Evolutionary conservation across 1,140 invertebrate species (phyloP).

Genomic region (Nasonia longicornis): DNA sequence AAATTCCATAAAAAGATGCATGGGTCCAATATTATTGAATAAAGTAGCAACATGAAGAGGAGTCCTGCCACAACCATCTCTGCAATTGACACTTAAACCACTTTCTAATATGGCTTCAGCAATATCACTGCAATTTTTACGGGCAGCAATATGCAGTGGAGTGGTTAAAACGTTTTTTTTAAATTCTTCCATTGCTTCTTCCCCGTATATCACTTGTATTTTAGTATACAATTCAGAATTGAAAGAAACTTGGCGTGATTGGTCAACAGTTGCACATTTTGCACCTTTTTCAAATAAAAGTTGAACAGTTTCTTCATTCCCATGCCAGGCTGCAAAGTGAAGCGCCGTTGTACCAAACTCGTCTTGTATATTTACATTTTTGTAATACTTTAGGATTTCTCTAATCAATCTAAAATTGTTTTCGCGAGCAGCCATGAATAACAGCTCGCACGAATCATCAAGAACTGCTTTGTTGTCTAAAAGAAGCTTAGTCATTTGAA

Average conservation of each 20-base stretch:
- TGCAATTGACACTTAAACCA: constrained; percentile 12
- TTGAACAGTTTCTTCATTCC: constrained; percentile 22
- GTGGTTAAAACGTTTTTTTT: constrained; percentile 9
- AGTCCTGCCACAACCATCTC: constrained; percentile 23
- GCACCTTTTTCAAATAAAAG: constrained; percentile 9
- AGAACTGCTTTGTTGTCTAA: not conserved
- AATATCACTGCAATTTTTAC: constrained; percentile 25
- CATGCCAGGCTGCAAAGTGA: constrained; percentile 25
- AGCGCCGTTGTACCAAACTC: constrained; percentile 28
- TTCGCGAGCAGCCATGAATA: constrained; percentile 4
- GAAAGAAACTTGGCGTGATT: not conserved
- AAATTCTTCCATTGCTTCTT: constrained; percentile 7
- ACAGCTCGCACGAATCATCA: not conserved
- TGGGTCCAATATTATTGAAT: constrained; percentile 8
- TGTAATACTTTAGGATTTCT: constrained; percentile 8
- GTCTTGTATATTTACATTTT: constrained; percentile 17
- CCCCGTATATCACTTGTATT: not conserved
- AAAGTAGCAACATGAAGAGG: constrained; percentile 24
- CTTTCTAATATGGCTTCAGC: constrained; percentile 5
- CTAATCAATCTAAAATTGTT: not conserved
- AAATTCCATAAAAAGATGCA: constrained; percentile 8
- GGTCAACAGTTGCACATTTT: not conserved
- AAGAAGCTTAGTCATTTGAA: not conserved
- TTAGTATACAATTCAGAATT: not conserved
- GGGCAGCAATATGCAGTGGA: constrained; percentile 20